A percentile compares a stretch with the other conserved stretches of the same genome.
Evolutionary conservation across 2,797 vertebrate species (phyloP).

Genomic region (Cottoperca gobio): DNA sequence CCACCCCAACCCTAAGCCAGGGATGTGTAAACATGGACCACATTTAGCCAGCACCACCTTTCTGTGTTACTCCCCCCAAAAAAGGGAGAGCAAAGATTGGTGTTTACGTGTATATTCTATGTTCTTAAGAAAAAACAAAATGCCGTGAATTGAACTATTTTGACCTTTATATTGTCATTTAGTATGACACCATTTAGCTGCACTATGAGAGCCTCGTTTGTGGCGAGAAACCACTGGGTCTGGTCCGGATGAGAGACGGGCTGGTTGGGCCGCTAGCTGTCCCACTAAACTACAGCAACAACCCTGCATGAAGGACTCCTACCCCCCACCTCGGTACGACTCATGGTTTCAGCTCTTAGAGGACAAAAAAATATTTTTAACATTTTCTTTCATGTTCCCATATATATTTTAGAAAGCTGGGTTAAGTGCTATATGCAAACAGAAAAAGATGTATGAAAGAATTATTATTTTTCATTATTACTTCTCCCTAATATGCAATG

Average conservation of each 20-base stretch:
- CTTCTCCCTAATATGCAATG: slow-evolving; percentile 85
- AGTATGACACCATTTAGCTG: slow-evolving; percentile 66
- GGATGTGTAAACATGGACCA: slow-evolving; percentile 73
- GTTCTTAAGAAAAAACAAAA: slow-evolving; percentile 45
- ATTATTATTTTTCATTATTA: slow-evolving; percentile 81
- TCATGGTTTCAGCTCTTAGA: slow-evolving; percentile 60
- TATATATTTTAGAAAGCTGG: slow-evolving; percentile 74
- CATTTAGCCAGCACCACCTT: slow-evolving; percentile 70
- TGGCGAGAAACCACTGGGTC: slow-evolving; percentile 68
- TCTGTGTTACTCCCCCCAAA: slow-evolving; percentile 35
- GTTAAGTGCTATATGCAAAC: slow-evolving; percentile 84
- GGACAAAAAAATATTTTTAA: slow-evolving; percentile 51
- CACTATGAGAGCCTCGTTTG: slow-evolving; percentile 65
- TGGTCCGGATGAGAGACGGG: slow-evolving; percentile 43
- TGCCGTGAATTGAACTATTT: slow-evolving; percentile 57
- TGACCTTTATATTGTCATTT: slow-evolving; percentile 60
- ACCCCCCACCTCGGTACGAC: slow-evolving; percentile 34
- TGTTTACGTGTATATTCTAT: slow-evolving; percentile 59
- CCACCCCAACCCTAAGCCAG: slow-evolving; percentile 43
- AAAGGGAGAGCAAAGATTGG: slow-evolving; percentile 42
- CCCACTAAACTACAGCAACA: slow-evolving; percentile 47
- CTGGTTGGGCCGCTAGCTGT: slow-evolving; percentile 34
- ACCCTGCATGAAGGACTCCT: slow-evolving; percentile 34
- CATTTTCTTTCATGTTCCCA: slow-evolving; percentile 61
- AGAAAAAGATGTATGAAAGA: slow-evolving; percentile 76